Conservation (phyloP, 30 jellyfish, hydroid and myxozoan genomes). For the Pelagia noctiluca region DNA sequence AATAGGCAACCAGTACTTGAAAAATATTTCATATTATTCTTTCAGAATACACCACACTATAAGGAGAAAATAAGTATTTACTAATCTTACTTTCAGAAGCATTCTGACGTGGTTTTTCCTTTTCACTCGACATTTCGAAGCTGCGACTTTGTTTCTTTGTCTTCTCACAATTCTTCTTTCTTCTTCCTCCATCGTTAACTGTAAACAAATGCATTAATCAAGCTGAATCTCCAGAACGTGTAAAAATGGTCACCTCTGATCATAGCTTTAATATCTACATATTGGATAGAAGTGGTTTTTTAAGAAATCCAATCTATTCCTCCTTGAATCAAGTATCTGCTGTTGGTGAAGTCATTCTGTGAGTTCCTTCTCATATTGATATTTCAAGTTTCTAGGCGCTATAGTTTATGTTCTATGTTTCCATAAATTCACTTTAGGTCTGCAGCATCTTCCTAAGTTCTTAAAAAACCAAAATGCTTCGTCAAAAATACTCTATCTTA, state of each 20-base stretch:
- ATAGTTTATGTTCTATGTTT: no score
- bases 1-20: not conserved
- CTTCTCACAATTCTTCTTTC: slow-evolving; percentile 86
- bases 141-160: slow-evolving; percentile 96
- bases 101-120: slow-evolving; percentile 87
- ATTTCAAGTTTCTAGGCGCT: no score
- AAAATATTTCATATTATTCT: not conserved
- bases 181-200: slow-evolving; percentile 94
- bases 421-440: no score
- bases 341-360: not conserved
- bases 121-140: slow-evolving; percentile 93
- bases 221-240: no score
- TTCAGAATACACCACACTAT: not conserved
- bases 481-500: not conserved
- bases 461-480: not conserved
- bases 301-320: not conserved
- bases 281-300: not conserved
- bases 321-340: not conserved
- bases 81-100: slow-evolving; percentile 73
- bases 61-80: not conserved
- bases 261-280: not conserved
- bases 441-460: no score
- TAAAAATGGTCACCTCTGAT: not conserved
- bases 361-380: not conserved
- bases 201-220: slow-evolving; percentile 29